Evolutionary conservation across 2,888 invertebrate species (phyloP).

Genomic region (Cryptophagus acutangulus): DNA sequence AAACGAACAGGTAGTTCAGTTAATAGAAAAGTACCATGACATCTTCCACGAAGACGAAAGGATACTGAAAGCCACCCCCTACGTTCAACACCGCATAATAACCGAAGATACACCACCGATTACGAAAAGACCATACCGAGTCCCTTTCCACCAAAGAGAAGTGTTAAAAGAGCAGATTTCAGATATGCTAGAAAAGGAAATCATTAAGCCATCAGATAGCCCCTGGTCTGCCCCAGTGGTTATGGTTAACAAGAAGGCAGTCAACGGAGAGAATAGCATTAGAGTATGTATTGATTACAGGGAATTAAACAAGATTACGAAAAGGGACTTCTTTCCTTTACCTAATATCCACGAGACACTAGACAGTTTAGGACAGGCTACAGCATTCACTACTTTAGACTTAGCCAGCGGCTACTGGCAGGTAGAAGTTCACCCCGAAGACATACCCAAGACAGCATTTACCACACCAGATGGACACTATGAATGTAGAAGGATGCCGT

Average conservation of each 20-base stretch:
- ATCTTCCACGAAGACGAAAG: too few species aligned
- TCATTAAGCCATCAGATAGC: slow-evolving; percentile 24
- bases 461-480: slow-evolving; percentile 25
- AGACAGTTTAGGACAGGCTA: slow-evolving; percentile 11
- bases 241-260: slow-evolving; percentile 23
- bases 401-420: too few species aligned
- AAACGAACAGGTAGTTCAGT: too few species aligned
- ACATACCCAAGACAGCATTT: slow-evolving; percentile 16
- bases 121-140: background rate
- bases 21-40: too few species aligned
- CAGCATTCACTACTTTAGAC: slow-evolving; percentile 12
- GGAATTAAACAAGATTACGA: slow-evolving; percentile 13
- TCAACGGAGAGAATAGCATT: slow-evolving; percentile 9
- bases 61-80: too few species aligned
- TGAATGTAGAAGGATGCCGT: slow-evolving; percentile 29
- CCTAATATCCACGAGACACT: slow-evolving; percentile 14
- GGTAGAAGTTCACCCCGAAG: slow-evolving; percentile 8
- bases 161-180: slow-evolving; percentile 6
- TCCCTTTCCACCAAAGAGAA: background rate
- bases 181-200: slow-evolving; percentile 22
- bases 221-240: slow-evolving; percentile 38
- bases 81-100: background rate
- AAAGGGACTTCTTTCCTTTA: slow-evolving; percentile 16
- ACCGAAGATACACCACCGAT: background rate
- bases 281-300: slow-evolving; percentile 15